A percentile compares a stretch with the other conserved stretches of the same genome.
phyloP scores from a whole-genome alignment of 1,140 invertebrate genomes.

The Carcinoscorpius rotundicauda region DNA sequence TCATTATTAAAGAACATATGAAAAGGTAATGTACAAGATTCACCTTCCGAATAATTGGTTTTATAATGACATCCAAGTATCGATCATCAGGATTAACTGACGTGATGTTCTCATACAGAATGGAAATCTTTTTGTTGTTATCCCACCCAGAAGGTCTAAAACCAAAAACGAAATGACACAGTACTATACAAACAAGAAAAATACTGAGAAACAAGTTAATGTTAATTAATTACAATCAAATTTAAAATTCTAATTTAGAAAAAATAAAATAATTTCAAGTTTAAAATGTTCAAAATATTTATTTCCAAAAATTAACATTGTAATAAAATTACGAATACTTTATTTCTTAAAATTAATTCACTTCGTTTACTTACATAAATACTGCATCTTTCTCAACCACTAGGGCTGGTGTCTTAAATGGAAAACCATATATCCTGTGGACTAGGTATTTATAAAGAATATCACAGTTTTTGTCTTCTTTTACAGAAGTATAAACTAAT shows the following conservation, averaged over 20 bases:
- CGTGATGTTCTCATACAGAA: conserved; percentile 92
- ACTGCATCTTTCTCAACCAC: conserved; percentile 99
- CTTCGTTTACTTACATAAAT: conserved; percentile 62
- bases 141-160: conserved; percentile 95
- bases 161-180: conserved; percentile 18
- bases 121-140: conserved; percentile 97
- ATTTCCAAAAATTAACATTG: no score
- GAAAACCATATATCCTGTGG: conserved; percentile 92
- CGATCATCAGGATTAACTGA: conserved; percentile 85
- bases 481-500: conserved; percentile 94
- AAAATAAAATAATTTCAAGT: no score
- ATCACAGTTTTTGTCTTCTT: conserved; percentile 99
- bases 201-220: no score
- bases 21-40: no score
- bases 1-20: no score
- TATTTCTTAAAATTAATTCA: no score
- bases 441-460: conserved; percentile 96
- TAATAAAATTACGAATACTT: no score
- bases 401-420: conserved; percentile 83
- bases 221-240: no score
- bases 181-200: no score
- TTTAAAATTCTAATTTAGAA: no score
- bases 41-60: conserved; percentile 58
- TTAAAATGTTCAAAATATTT: no score
- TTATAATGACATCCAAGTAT: conserved; percentile 79